These are phyloP conservation scores for Manis javanica DNA, from an alignment of 2,797 vertebrate genomes.

Conservation along the genomic window DNA sequence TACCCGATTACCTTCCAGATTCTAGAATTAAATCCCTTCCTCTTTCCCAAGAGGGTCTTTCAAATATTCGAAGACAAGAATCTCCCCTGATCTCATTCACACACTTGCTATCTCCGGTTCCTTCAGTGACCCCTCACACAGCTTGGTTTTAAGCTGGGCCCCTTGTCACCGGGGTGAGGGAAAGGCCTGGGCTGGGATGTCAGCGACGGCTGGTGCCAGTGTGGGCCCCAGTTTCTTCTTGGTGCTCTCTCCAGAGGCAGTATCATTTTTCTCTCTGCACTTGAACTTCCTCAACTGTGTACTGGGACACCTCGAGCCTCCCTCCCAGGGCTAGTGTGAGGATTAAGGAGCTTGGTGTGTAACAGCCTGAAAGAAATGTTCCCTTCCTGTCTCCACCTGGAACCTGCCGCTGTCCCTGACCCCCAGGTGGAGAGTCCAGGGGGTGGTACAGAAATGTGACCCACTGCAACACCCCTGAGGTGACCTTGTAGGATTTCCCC, in stretches of 20 bases:
- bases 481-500: neutral
- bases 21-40: neutral
- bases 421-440: neutral
- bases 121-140: neutral
- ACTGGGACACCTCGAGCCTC: neutral
- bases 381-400: neutral
- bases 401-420: neutral
- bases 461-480: neutral
- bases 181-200: neutral
- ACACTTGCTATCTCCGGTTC: no score
- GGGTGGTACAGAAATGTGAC: neutral
- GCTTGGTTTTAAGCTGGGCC: neutral
- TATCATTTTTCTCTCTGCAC: neutral
- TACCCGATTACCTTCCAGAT: neutral
- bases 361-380: neutral
- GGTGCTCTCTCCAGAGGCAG: rapidly evolving
- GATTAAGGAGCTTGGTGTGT: neutral
- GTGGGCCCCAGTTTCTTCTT: no score
- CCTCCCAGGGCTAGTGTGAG: neutral
- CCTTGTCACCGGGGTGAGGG: neutral
- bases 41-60: neutral
- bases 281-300: neutral
- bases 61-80: neutral
- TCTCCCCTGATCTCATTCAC: neutral
- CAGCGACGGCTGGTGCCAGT: neutral